phyloP scores from a whole-genome alignment of 1,140 invertebrate species.

The Eumeta japonica region DNA sequence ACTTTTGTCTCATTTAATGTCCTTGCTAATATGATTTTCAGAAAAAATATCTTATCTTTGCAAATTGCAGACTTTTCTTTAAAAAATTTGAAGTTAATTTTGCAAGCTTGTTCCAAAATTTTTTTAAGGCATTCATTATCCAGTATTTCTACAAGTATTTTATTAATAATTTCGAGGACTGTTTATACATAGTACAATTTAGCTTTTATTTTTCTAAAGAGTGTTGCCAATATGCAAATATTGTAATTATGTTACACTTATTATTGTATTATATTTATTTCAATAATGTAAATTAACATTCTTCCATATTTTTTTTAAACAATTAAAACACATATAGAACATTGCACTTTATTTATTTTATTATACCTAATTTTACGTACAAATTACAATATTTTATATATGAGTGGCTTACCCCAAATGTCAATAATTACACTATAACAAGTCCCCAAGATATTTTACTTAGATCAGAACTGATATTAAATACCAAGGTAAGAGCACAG shows the following conservation, averaged over 20 bases:
- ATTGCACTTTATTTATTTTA: constrained; percentile 37
- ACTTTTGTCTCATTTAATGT: constrained; percentile 5
- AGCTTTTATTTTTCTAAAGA: constrained; percentile 20
- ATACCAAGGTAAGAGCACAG: constrained; percentile 79
- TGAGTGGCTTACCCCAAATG: constrained; percentile 25
- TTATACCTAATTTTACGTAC: constrained; percentile 42
- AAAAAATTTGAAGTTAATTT: constrained; percentile 7
- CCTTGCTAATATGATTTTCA: constrained; percentile 7
- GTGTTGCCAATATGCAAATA: not conserved
- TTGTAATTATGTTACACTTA: too few relatives aligned
- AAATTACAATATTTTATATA: constrained; percentile 27
- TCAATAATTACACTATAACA: constrained; percentile 22
- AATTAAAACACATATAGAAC: too few relatives aligned
- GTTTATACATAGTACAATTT: too few relatives aligned
- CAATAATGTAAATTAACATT: too few relatives aligned
- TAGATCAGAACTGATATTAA: too few relatives aligned
- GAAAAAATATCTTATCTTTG: constrained; percentile 3
- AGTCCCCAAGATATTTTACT: constrained; percentile 25
- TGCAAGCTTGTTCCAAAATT: constrained; percentile 2
- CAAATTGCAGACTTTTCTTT: constrained; percentile 6
- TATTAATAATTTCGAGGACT: too few relatives aligned
- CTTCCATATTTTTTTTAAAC: too few relatives aligned
- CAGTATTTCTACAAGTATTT: too few relatives aligned
- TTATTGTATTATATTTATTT: too few relatives aligned
- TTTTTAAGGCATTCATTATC: constrained; percentile 7